phyloP scores from a whole-genome alignment of 2,113 vertebrate genomes.

The Amphiprion percula region DNA sequence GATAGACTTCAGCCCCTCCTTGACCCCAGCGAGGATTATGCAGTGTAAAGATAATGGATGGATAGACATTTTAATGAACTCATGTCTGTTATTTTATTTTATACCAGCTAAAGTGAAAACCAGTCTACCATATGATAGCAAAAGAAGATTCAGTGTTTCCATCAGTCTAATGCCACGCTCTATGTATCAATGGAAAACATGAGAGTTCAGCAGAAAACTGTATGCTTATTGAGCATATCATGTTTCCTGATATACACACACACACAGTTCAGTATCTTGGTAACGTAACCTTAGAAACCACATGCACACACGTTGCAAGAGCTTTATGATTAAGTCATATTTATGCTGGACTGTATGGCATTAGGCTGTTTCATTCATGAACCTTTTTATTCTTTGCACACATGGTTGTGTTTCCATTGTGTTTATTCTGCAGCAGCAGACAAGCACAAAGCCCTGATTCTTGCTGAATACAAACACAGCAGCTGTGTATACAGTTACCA shows the following conservation, averaged over 20 bases:
- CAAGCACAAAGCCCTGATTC: not conserved
- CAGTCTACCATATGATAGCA: not conserved
- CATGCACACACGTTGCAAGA: not conserved
- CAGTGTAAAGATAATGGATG: no score
- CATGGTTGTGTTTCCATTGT: not conserved
- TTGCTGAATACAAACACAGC: slow-evolving; percentile 6
- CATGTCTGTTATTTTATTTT: no score
- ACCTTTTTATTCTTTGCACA: not conserved
- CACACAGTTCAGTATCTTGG: slow-evolving; percentile 8
- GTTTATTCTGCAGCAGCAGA: slow-evolving; percentile 14
- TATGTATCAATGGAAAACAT: not conserved
- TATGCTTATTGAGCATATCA: not conserved
- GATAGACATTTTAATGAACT: no score
- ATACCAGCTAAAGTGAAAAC: no score
- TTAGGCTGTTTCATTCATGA: not conserved
- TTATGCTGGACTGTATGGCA: slow-evolving; percentile 1
- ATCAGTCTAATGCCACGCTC: not conserved
- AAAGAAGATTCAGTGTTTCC: not conserved
- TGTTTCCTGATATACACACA: not conserved
- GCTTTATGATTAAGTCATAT: slow-evolving; percentile 11
- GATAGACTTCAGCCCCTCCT: no score
- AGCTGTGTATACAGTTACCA: slow-evolving; percentile 23
- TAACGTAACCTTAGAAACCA: slow-evolving; percentile 19
- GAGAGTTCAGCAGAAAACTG: not conserved
- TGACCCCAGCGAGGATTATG: no score